Base-by-base conservation (phyloP, 2,113 vertebrate species). In the Ibidorhyncha struthersii region DNA sequence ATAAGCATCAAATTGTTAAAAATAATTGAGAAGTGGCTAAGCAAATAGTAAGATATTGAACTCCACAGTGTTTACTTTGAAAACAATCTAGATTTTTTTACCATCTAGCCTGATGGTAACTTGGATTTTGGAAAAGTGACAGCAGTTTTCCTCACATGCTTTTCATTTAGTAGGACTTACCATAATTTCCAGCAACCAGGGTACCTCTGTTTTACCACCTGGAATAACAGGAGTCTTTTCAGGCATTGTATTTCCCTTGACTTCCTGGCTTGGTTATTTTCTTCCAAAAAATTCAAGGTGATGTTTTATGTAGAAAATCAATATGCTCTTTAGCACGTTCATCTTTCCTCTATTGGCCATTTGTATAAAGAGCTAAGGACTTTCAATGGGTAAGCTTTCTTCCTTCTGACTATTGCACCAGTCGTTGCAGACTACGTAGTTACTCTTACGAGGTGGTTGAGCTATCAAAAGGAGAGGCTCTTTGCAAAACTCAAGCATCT, bases 311-410 rank as follows among this genome's bases (percentile, higher is more conserved):
- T 38, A 56, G 18, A 47, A 80, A 71, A 72, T 30, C 15, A 53
- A 26, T 40, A 40, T 23, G 10, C 30, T 56, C 26, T n/a, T 79
- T 43, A 71, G 38, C 2, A 12, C 8, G 6, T 12, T 82, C 43
- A 19, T 66, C 11, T 66, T 56, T 14, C 16, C 16, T 86, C 4
- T 61, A 4, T 11, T 82, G 25, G 6, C 3, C 0, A 0, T 23
- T 30, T 66, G 4, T 22, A 40, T 80, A 20, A 71, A 67, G 13
- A 58, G 5, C 14, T 38, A 32, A 38, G 12, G 20, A 38, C 4
- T 29, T 66, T 65, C 55, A 50, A 41, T 14, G 12, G 9, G 9
- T 5, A 85, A 8, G 18, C 19, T 65, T 74, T 86, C 20, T 20
- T 86, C 21, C 41, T 83, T 38, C 38, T 65, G 22, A 8, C 12